These are phyloP conservation scores for Pseudorectes ferrugineus DNA, from an alignment of 2,113 vertebrate species.

Conservation along the genomic window DNA sequence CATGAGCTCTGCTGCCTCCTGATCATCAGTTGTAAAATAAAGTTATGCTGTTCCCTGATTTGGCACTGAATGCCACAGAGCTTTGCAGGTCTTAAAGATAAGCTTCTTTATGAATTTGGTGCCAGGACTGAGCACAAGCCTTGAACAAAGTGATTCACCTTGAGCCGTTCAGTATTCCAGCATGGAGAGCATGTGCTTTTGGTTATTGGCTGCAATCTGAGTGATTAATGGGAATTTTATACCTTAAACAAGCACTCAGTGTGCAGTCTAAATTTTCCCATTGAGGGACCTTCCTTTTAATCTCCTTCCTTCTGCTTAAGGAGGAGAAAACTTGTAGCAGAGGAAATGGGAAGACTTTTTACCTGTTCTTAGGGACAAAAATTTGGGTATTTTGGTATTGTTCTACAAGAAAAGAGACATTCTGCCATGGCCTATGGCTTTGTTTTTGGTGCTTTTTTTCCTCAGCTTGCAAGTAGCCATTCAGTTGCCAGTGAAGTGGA, in stretches of 20 bases:
- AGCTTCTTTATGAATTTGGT: background rate
- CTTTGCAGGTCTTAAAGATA: background rate
- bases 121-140: background rate
- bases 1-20: background rate
- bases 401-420: background rate
- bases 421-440: background rate
- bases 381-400: background rate
- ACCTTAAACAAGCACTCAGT: background rate
- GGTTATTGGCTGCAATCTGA: background rate
- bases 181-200: rapidly evolving
- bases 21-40: background rate
- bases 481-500: background rate
- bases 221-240: background rate
- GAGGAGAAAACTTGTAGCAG: background rate
- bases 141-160: background rate
- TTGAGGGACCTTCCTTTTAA: background rate
- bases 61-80: background rate
- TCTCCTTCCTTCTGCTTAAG: background rate
- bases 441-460: background rate
- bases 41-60: background rate
- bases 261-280: background rate
- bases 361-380: background rate
- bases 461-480: background rate
- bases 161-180: background rate
- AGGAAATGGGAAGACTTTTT: background rate